These are phyloP conservation scores for Propithecus deckenii DNA, from an alignment of 2,797 vertebrate genomes.

Conservation along the genomic window DNA sequence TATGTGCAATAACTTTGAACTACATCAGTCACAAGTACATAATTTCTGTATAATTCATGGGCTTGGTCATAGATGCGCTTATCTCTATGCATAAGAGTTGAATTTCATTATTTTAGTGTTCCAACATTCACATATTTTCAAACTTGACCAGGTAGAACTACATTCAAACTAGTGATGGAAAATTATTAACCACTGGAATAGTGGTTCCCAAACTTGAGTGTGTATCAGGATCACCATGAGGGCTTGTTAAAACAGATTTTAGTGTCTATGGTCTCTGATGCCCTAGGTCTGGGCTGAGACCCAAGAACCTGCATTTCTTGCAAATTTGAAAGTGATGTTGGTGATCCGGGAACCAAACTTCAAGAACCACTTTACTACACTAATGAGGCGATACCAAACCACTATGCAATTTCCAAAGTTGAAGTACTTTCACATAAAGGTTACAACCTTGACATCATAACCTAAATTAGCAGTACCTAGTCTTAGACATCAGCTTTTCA, in stretches of 20 bases:
- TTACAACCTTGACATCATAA: background rate
- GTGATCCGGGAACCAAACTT: background rate
- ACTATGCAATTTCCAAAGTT: background rate
- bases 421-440: background rate
- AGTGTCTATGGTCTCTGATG: background rate
- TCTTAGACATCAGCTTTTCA: background rate
- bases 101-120: background rate
- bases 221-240: background rate
- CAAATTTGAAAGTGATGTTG: background rate
- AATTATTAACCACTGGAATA: no score
- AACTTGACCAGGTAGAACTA: no score
- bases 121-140: no score
- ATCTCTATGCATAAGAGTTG: background rate
- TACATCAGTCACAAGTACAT: background rate
- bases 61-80: background rate
- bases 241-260: background rate
- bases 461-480: background rate
- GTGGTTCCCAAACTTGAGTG: no score
- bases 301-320: background rate
- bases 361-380: background rate
- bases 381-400: background rate
- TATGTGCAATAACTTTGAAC: slow-evolving; percentile 16
- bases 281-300: background rate
- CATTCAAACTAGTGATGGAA: no score
- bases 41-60: background rate